phyloP scores from a whole-genome alignment of 2,888 invertebrate species.

The Ptilodon capucinus region DNA sequence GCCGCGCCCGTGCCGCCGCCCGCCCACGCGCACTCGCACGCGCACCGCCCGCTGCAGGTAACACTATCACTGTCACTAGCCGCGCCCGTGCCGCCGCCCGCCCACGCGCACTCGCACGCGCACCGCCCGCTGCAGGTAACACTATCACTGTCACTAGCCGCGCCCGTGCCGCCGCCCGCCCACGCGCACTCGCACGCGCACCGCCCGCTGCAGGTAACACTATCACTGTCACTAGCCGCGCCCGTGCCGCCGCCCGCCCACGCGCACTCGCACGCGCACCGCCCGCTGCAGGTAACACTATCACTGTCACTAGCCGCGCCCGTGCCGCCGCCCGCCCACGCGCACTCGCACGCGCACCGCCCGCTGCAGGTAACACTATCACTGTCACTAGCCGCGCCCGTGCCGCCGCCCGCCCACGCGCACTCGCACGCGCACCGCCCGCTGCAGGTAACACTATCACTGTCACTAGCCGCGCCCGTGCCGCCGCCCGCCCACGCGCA shows the following conservation, averaged over 20 bases:
- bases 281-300: too few species aligned
- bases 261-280: constrained; percentile 53
- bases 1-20: constrained; percentile 48
- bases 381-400: constrained; percentile 70
- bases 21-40: constrained; percentile 31
- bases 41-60: constrained; percentile 77
- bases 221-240: constrained; percentile 78
- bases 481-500: constrained; percentile 43
- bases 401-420: constrained; percentile 44
- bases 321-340: constrained; percentile 43
- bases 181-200: constrained; percentile 41
- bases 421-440: constrained; percentile 59
- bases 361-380: too few species aligned
- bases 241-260: constrained; percentile 43
- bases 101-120: constrained; percentile 37
- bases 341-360: constrained; percentile 54
- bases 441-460: too few species aligned
- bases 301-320: constrained; percentile 76
- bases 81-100: constrained; percentile 41
- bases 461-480: constrained; percentile 68
- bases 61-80: constrained; percentile 82
- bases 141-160: constrained; percentile 80
- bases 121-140: constrained; percentile 78
- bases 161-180: constrained; percentile 43
- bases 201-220: too few species aligned